Evolutionary conservation across 2,797 vertebrate genomes (phyloP).

Genomic region (Siniperca scherzeri): DNA sequence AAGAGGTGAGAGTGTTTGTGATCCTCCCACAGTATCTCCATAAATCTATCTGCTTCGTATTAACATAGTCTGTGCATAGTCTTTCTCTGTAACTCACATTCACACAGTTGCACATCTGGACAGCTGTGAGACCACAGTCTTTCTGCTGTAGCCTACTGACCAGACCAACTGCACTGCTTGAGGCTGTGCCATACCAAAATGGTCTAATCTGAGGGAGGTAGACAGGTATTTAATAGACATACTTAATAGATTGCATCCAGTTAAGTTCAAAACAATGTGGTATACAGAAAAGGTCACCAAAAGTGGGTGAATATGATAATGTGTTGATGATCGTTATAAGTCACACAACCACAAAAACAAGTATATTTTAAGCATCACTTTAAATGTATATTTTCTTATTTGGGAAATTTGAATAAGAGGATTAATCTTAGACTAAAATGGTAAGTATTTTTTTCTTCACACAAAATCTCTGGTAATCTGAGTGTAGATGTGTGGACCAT

Average conservation of each 20-base stretch:
- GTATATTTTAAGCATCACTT: background rate
- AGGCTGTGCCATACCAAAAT: background rate
- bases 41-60: too few relatives aligned
- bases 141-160: background rate
- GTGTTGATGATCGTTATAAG: background rate
- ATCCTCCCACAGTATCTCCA: background rate
- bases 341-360: background rate
- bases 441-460: background rate
- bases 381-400: background rate
- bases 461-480: background rate
- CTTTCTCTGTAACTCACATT: background rate
- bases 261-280: background rate
- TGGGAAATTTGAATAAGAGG: background rate
- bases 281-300: background rate
- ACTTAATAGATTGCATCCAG: background rate
- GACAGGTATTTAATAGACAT: background rate
- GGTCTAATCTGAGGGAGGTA: background rate
- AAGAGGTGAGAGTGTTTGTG: slow-evolving; percentile 87
- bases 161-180: background rate
- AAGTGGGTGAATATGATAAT: background rate
- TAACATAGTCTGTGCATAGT: background rate
- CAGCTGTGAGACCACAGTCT: background rate
- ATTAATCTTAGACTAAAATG: background rate
- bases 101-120: slow-evolving; percentile 33
- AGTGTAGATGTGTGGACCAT: background rate